Evolutionary conservation across 92 coral and sea anemone species (phyloP).

Genomic region (Phenganax marumi): DNA sequence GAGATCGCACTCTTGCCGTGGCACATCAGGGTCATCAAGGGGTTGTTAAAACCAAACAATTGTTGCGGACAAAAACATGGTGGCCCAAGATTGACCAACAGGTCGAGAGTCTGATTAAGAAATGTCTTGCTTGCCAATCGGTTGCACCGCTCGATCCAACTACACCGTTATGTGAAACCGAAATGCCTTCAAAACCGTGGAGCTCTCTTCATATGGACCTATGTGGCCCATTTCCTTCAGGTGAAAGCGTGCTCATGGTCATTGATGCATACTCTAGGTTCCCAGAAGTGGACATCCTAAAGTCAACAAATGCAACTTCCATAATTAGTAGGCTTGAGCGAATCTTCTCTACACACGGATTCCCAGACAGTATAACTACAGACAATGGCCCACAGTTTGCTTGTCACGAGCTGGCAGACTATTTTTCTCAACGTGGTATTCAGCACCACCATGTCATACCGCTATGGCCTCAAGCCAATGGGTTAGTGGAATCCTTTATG

Average conservation of each 20-base stretch:
- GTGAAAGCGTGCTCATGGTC: slow-evolving; percentile 37
- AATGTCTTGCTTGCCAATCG: slow-evolving; percentile 48
- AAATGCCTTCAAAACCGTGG: slow-evolving; percentile 33
- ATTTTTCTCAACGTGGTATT: too few species aligned
- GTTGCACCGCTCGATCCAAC: slow-evolving; percentile 29
- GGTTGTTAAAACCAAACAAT: slow-evolving; percentile 49
- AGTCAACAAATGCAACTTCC: too few species aligned
- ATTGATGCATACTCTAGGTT: slow-evolving; percentile 31
- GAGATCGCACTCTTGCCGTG: slow-evolving; percentile 30
- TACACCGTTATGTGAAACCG: slow-evolving; percentile 29
- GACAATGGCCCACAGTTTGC: too few species aligned
- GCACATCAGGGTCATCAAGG: slow-evolving; percentile 66
- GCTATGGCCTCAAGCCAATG: slow-evolving; percentile 11
- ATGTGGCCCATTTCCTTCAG: slow-evolving; percentile 46
- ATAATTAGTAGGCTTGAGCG: too few species aligned
- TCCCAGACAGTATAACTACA: too few species aligned
- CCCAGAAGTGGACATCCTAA: too few species aligned
- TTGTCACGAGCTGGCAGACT: too few species aligned
- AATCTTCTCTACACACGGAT: too few species aligned
- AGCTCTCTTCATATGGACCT: slow-evolving; percentile 27
- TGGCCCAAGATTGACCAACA: slow-evolving; percentile 47
- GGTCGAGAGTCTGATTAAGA: slow-evolving; percentile 33
- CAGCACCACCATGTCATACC: neutral
- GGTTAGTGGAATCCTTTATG: neutral
- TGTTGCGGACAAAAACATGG: slow-evolving; percentile 53